Conservation (phyloP, 2,888 invertebrate species). For the Pollenia labialis region DNA sequence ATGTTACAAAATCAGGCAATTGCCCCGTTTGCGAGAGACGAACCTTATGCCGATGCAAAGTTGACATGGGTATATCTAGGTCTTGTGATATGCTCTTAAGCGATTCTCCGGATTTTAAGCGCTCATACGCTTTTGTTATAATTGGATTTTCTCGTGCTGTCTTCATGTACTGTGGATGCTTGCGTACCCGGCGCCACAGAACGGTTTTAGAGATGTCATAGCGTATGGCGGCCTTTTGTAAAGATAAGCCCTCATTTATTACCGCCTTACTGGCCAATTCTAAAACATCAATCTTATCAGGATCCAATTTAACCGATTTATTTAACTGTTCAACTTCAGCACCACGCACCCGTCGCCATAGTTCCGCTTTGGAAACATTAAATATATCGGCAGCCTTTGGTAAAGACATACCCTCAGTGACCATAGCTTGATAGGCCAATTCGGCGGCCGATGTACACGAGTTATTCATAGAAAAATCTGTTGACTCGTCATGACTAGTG, state of each 20-base stretch:
- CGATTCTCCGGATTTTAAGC: conserved; percentile 82
- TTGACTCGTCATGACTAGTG: conserved; percentile 51
- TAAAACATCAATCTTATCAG: conserved; percentile 66
- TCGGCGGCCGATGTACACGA: conserved; percentile 76
- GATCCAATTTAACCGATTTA: conserved; percentile 55
- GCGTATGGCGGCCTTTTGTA: conserved; percentile 83
- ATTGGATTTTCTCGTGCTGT: conserved; percentile 82
- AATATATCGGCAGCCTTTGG: conserved; percentile 83
- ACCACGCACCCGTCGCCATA: conserved; percentile 83
- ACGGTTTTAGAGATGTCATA: conserved; percentile 83
- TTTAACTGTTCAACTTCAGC: conserved; percentile 76
- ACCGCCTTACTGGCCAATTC: conserved; percentile 82
- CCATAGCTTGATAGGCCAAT: conserved; percentile 81
- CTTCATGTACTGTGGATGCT: conserved; percentile 82
- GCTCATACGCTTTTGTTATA: conserved; percentile 81
- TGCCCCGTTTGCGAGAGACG: conserved; percentile 82
- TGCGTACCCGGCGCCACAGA: conserved; percentile 83
- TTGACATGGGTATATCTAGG: conserved; percentile 84
- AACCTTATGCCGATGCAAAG: conserved; percentile 83
- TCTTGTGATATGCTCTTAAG: conserved; percentile 83
- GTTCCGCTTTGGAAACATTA: conserved; percentile 83
- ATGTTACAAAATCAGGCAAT: conserved; percentile 81
- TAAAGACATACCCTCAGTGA: conserved; percentile 81
- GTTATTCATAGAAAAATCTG: conserved; percentile 57
- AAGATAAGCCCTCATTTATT: conserved; percentile 81